Evolutionary conservation across 2,797 vertebrate species (phyloP).

Genomic region (Hoplostethus mediterraneus): DNA sequence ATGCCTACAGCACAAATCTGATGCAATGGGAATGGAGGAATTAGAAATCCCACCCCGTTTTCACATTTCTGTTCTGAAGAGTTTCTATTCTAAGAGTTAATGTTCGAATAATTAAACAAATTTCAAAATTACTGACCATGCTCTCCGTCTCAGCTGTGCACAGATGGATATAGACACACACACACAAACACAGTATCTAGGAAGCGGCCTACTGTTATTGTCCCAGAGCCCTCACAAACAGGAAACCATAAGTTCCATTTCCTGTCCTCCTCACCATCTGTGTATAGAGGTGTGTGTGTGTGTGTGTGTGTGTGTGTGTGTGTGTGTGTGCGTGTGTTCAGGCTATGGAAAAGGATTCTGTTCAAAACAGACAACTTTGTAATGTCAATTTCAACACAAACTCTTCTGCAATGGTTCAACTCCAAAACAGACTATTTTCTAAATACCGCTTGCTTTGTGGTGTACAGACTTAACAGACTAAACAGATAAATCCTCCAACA

Average conservation of each 20-base stretch:
- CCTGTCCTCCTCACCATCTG: constrained; percentile 4
- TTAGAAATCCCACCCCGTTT: too few species aligned
- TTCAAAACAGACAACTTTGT: neutral
- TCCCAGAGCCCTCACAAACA: constrained; percentile 6
- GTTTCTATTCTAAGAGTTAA: too few species aligned
- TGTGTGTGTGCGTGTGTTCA: neutral
- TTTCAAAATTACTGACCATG: too few species aligned
- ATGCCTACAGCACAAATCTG: too few species aligned
- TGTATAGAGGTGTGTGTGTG: neutral
- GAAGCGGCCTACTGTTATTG: neutral
- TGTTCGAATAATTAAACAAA: neutral
- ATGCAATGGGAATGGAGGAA: too few species aligned
- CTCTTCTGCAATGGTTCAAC: too few species aligned
- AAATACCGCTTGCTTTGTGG: neutral
- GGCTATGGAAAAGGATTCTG: neutral
- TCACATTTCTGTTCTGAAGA: too few species aligned
- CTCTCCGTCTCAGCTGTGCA: neutral
- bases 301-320: neutral
- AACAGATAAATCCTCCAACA: too few species aligned
- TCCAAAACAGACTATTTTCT: too few species aligned
- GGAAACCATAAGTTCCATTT: constrained; percentile 15
- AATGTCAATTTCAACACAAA: too few species aligned
- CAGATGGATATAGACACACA: neutral
- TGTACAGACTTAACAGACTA: neutral
- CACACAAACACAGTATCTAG: neutral